Evolutionary conservation across 2,113 vertebrate species (phyloP).

Genomic region (Hemicordylus capensis): DNA sequence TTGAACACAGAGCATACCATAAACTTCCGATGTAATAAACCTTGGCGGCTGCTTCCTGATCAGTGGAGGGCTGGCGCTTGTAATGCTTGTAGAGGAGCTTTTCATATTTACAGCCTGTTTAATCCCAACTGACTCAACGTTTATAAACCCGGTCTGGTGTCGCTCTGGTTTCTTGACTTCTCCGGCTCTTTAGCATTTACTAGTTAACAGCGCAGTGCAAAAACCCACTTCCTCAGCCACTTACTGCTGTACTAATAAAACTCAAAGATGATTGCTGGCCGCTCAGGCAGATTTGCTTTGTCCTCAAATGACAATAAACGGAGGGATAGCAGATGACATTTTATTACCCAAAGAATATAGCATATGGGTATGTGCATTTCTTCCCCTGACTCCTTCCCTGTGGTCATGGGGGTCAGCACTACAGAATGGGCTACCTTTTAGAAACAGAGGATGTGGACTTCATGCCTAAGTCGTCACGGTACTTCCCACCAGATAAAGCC

Average conservation of each 20-base stretch:
- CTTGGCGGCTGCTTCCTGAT: rapidly evolving
- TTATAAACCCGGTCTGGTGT: neutral
- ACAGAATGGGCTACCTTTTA: too few relatives aligned
- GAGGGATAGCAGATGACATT: rapidly evolving
- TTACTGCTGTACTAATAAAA: neutral
- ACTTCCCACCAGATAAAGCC: too few relatives aligned
- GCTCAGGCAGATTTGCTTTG: neutral
- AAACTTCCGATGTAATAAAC: constrained; percentile 9
- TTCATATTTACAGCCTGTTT: neutral
- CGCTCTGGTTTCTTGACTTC: neutral
- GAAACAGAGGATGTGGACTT: too few relatives aligned
- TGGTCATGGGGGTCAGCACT: neutral
- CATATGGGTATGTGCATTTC: neutral
- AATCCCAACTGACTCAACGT: rapidly evolving
- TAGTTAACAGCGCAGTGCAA: constrained; percentile 32
- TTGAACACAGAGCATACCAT: constrained; percentile 1
- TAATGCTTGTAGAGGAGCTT: neutral
- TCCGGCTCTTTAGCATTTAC: rapidly evolving
- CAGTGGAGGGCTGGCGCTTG: neutral
- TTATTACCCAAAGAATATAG: neutral
- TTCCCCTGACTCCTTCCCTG: neutral
- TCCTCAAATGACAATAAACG: neutral
- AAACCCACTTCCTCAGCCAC: rapidly evolving
- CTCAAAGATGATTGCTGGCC: neutral
- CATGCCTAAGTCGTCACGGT: too few relatives aligned